These are phyloP conservation scores for Spea hammondii DNA, from an alignment of 2,797 vertebrate genomes.

Conservation along the genomic window DNA sequence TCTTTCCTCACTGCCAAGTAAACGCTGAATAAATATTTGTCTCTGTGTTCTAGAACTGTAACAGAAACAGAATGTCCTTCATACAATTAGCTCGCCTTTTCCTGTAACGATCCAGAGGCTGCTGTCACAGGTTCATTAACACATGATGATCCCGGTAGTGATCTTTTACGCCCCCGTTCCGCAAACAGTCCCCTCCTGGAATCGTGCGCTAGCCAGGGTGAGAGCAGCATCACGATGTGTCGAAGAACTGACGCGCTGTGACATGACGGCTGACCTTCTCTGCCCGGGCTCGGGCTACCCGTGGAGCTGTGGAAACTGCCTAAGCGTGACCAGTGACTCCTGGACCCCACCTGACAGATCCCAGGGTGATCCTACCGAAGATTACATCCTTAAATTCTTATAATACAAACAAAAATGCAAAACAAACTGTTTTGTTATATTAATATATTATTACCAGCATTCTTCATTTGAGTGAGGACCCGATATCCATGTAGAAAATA, in stretches of 20 bases:
- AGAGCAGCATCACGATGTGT: conserved; percentile 81
- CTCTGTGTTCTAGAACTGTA: no score
- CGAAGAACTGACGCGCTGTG: conserved; percentile 75
- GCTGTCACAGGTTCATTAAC: conserved; percentile 24
- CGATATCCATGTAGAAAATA: no score
- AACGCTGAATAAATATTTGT: no score
- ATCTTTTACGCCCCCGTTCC: conserved; percentile 18
- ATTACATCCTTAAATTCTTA: no score
- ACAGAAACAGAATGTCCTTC: background rate
- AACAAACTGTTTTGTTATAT: no score
- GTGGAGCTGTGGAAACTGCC: conserved; percentile 63
- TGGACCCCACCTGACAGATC: conserved; percentile 64
- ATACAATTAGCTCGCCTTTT: background rate
- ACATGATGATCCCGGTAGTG: background rate
- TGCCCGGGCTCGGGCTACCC: conserved; percentile 66
- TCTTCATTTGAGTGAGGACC: no score
- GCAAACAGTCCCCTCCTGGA: conserved; percentile 41
- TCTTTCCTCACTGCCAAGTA: no score
- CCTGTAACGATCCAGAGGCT: background rate
- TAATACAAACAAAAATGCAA: no score
- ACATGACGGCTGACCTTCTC: conserved; percentile 77
- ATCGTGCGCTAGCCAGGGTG: conserved; percentile 69
- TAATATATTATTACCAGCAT: background rate
- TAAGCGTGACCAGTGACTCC: conserved; percentile 68
- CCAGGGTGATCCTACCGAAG: conserved; percentile 53